Evolutionary conservation across 2,888 invertebrate species (phyloP), one percentile per base, ranked within the genome.

Genomic region (Parnassius glacialis): DNA sequence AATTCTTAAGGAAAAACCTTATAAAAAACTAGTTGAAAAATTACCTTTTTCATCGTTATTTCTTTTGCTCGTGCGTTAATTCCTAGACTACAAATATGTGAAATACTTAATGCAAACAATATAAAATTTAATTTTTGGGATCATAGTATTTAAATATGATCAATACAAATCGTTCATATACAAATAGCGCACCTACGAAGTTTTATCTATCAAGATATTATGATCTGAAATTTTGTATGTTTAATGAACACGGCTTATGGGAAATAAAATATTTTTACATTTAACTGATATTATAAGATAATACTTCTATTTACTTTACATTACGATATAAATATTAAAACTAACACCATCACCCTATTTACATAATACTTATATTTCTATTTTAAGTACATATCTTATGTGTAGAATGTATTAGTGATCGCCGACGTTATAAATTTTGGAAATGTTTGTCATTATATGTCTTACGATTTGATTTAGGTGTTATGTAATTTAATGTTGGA

Each of bases 361-460:
- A 86, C 83, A 85, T 73, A 73, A 70, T 72, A 60, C 67, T 69
- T 75, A 73, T 64, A 52, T 58, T 34, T 52, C 52, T 60, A 53
- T 42, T 42, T 84, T 88, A 89, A 87, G 86, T 87, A 88, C 86
- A 79, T 71, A 68, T 61, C 73, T 65, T 74, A 76, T 77, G 76
- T 69, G 64, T 68, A 70, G 68, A 70, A 67, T 62, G 66, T 65
- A 70, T 69, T 54, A 72, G 64, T 52, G 56, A 64, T 70, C 59
- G 54, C 69, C 73, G 77, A 75, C 80, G 92, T 92, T 92, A 92
- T 92, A 92, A 92, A 74, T 92, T 92, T 83, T 92, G 90, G 68
- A 92, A 90, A 74, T 92, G 92, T 75, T 85, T 87, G 59, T 89
- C 85, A 60, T 81, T 87, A 64, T 83, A 86, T 52, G 81, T 70